Evolutionary conservation across 92 coral and sea anemone genomes (phyloP).

Genomic region (Micromussa lordhowensis): DNA sequence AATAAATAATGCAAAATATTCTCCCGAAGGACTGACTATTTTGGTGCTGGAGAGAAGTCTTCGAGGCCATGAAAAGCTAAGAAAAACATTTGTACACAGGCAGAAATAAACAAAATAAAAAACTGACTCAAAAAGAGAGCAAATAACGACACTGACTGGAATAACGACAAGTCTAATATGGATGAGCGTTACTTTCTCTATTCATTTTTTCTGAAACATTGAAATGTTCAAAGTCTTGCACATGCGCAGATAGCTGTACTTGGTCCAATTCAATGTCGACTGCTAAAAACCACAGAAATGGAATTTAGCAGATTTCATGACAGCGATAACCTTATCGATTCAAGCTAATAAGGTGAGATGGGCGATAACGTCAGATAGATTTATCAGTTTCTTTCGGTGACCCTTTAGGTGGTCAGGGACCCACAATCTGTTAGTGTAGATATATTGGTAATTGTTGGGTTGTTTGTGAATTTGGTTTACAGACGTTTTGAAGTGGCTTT

Average conservation of each 20-base stretch:
- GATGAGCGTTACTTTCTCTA: too few relatives aligned
- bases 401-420: not conserved
- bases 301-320: not conserved
- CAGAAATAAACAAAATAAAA: too few relatives aligned
- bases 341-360: conserved; percentile 12
- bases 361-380: conserved; percentile 3
- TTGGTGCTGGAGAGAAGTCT: not conserved
- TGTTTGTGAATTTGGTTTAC: not conserved
- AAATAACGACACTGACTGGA: too few relatives aligned
- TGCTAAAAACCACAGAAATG: not conserved
- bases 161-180: too few relatives aligned
- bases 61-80: too few relatives aligned
- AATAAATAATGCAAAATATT: not conserved
- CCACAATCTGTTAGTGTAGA: conserved; percentile 20
- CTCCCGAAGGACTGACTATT: too few relatives aligned
- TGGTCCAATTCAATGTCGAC: not conserved
- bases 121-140: too few relatives aligned
- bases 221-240: not conserved
- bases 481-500: not conserved
- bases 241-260: not conserved
- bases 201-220: too few relatives aligned
- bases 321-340: conserved; percentile 8
- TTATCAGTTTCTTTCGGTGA: not conserved
- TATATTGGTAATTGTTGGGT: not conserved
- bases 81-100: too few relatives aligned